Conservation (phyloP, 2,888 invertebrate species). For the Plagodis dolabraria region DNA sequence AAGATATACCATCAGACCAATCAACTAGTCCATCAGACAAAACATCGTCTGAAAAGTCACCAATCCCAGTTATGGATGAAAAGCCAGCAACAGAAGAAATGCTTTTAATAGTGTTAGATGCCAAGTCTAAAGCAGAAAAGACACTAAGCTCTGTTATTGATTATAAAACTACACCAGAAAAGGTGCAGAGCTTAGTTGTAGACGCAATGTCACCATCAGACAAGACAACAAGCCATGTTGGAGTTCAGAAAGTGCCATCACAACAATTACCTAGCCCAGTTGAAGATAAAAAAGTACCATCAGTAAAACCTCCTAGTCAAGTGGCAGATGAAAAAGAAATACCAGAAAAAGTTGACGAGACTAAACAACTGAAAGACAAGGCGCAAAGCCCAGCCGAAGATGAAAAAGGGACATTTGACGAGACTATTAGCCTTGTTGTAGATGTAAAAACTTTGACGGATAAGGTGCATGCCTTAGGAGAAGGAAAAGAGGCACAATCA, state of each 20-base stretch:
- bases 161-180: conserved; percentile 4
- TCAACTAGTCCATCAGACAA: neutral
- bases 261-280: neutral
- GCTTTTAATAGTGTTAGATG: neutral
- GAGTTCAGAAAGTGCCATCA: neutral
- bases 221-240: neutral
- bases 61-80: conserved; percentile 5
- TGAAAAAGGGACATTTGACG: conserved; percentile 1
- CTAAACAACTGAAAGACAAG: neutral
- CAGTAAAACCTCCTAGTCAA: neutral
- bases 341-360: neutral
- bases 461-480: conserved; percentile 14
- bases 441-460: conserved; percentile 9
- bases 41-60: neutral
- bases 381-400: conserved; percentile 10
- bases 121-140: conserved; percentile 5
- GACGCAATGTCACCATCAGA: conserved; percentile 5
- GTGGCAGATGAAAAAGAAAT: neutral
- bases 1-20: no score
- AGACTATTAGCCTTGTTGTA: conserved; percentile 5
- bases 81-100: no score
- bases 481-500: neutral
- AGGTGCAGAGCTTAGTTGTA: no score
- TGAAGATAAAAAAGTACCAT: neutral
- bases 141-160: conserved; percentile 8